phyloP scores from a whole-genome alignment of 2,888 invertebrate species.

The Synergus laeviventris region DNA sequence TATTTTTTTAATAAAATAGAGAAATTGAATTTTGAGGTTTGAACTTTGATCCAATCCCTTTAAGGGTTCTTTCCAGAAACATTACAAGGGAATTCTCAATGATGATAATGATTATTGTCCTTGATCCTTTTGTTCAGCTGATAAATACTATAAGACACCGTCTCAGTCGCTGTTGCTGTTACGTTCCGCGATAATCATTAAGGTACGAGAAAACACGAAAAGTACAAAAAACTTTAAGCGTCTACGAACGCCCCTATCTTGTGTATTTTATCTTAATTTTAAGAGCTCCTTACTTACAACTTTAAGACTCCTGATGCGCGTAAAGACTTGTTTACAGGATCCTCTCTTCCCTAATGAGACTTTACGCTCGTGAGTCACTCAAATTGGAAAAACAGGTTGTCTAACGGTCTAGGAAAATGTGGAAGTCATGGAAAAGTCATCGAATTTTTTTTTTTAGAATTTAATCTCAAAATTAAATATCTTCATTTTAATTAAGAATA shows the following conservation, averaged over 20 bases:
- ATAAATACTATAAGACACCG: neutral
- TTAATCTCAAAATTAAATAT: too few relatives aligned
- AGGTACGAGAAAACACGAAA: constrained; percentile 16
- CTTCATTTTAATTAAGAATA: too few relatives aligned
- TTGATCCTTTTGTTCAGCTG: constrained; percentile 6
- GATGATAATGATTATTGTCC: neutral
- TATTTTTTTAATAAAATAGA: too few relatives aligned
- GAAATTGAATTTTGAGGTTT: too few relatives aligned
- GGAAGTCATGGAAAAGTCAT: too few relatives aligned
- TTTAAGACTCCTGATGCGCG: constrained; percentile 5
- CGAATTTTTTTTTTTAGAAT: too few relatives aligned
- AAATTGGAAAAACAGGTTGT: neutral
- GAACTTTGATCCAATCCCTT: too few relatives aligned
- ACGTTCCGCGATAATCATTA: neutral
- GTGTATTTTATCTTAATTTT: constrained; percentile 10
- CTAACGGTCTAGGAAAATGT: too few relatives aligned
- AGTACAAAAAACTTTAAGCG: constrained; percentile 24
- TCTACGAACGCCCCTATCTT: neutral
- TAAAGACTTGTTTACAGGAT: constrained; percentile 14
- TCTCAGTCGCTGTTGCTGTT: constrained; percentile 14
- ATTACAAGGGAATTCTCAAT: neutral
- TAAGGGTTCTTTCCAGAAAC: constrained; percentile 9
- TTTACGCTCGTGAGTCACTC: neutral
- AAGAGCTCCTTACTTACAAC: neutral
- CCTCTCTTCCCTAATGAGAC: neutral